Conservation (phyloP, 2,113 vertebrate genomes). For the Okapia johnstoni region DNA sequence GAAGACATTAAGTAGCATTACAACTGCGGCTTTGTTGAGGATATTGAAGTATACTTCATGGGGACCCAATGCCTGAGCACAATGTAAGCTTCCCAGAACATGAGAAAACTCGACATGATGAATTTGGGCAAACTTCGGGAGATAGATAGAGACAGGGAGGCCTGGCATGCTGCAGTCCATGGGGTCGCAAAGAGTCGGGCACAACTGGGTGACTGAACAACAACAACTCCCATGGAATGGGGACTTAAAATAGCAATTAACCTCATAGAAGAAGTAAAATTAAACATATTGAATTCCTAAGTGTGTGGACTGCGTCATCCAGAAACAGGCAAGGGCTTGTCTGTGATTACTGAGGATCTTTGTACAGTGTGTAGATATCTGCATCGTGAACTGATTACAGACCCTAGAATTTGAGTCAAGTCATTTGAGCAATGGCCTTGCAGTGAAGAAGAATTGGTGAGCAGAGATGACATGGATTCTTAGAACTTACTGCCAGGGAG, state of each 20-base stretch:
- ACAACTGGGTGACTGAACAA: neutral
- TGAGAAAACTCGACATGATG: neutral
- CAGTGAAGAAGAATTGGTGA: neutral
- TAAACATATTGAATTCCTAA: neutral
- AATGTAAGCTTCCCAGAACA: neutral
- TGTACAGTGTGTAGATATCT: neutral
- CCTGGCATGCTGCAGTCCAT: neutral
- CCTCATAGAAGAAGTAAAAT: neutral
- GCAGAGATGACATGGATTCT: neutral
- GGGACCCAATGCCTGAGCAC: no score
- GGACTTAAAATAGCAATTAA: neutral
- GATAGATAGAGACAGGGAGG: neutral
- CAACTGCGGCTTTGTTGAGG: neutral
- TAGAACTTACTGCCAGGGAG: neutral
- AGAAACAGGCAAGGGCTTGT: neutral
- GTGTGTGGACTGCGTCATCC: neutral
- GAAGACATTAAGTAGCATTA: neutral
- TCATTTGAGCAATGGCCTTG: neutral
- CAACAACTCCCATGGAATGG: neutral
- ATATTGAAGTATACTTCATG: neutral
- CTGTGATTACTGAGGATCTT: neutral
- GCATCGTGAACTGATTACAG: accelerated
- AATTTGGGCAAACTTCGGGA: neutral
- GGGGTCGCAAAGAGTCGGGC: accelerated
- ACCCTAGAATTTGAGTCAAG: neutral